These are phyloP conservation scores for Pycnomerus fuliginosus DNA, from an alignment of 2,888 invertebrate species.

Conservation along the genomic window DNA sequence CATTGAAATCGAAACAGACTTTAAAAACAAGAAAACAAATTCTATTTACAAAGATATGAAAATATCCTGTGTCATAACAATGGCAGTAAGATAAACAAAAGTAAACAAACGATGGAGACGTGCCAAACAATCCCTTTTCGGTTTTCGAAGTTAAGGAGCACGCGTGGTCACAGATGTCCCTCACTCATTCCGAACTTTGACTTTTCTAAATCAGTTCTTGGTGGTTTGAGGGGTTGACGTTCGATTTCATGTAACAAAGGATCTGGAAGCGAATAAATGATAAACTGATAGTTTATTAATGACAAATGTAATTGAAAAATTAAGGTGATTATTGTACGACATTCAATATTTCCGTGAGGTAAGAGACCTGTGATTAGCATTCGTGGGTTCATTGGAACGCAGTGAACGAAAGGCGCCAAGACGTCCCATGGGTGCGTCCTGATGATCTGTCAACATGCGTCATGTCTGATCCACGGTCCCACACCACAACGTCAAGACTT, in stretches of 20 bases:
- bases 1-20: slow-evolving; percentile 22
- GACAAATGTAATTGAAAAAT: too few relatives aligned
- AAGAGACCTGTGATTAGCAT: slow-evolving; percentile 16
- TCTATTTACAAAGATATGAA: slow-evolving; percentile 30
- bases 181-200: slow-evolving; percentile 45
- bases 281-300: too few relatives aligned
- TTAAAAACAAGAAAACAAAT: slow-evolving; percentile 26
- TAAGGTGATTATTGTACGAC: too few relatives aligned
- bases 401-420: slow-evolving; percentile 29
- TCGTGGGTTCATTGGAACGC: slow-evolving; percentile 18
- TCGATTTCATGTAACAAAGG: slow-evolving; percentile 23
- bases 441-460: slow-evolving; percentile 41
- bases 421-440: slow-evolving; percentile 34
- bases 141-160: slow-evolving; percentile 32
- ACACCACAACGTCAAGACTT: slow-evolving; percentile 27
- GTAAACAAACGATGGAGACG: slow-evolving; percentile 41
- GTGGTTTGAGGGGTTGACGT: slow-evolving; percentile 17
- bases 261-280: too few relatives aligned
- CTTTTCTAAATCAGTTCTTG: slow-evolving; percentile 45
- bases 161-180: slow-evolving; percentile 43
- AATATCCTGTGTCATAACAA: slow-evolving; percentile 30
- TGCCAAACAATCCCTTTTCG: slow-evolving; percentile 38
- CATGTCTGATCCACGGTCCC: slow-evolving; percentile 36
- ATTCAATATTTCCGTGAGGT: too few relatives aligned
- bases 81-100: slow-evolving; percentile 36